phyloP scores from a whole-genome alignment of 2,113 vertebrate species.

The Alosa alosa region DNA sequence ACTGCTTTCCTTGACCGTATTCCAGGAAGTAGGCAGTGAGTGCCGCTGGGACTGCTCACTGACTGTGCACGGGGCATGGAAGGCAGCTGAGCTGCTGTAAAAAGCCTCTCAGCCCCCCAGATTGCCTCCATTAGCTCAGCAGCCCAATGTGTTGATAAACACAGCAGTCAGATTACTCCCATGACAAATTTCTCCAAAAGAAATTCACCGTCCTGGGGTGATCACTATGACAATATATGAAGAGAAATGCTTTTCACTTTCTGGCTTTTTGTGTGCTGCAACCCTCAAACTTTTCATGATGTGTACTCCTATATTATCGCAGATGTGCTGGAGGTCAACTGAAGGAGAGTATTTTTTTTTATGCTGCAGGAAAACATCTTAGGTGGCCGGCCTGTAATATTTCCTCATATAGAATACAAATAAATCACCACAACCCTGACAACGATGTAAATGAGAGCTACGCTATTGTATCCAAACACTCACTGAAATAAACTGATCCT shows the following conservation, averaged over 20 bases:
- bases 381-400: background rate
- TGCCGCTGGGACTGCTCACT: constrained; percentile 32
- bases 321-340: background rate
- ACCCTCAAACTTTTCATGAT: background rate
- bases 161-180: background rate
- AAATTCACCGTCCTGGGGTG: background rate
- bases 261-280: background rate
- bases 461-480: constrained; percentile 1
- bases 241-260: background rate
- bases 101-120: constrained; percentile 10
- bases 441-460: background rate
- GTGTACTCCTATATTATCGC: background rate
- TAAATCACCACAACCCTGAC: background rate
- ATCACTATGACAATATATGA: background rate
- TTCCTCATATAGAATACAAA: background rate
- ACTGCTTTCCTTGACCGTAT: constrained; percentile 38
- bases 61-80: background rate
- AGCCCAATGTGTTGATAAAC: background rate
- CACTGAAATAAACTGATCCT: background rate
- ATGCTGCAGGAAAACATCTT: background rate
- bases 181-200: background rate
- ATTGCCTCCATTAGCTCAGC: background rate
- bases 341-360: background rate
- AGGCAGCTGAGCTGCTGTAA: constrained; percentile 26
- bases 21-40: constrained; percentile 41